Evolutionary conservation across 1,140 invertebrate genomes (phyloP).

Genomic region (Calephelis nemesis): DNA sequence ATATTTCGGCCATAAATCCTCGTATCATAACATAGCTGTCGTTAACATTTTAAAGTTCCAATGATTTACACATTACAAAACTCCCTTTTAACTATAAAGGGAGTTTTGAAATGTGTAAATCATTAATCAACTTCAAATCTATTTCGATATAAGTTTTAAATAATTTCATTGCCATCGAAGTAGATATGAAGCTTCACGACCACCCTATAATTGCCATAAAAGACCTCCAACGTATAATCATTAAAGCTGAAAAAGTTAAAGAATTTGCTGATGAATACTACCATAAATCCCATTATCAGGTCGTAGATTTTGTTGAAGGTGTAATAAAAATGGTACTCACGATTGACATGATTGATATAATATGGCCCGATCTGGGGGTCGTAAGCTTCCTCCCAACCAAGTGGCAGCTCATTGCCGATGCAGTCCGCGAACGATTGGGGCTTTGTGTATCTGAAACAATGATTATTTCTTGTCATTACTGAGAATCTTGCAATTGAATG

Average conservation of each 20-base stretch:
- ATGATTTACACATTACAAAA: too few species aligned
- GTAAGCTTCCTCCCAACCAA: slow-evolving; percentile 97
- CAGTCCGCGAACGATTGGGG: slow-evolving; percentile 98
- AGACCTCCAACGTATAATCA: not conserved
- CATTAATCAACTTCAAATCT: too few species aligned
- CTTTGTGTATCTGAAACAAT: slow-evolving; percentile 93
- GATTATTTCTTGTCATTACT: slow-evolving; percentile 39
- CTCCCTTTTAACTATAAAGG: too few species aligned
- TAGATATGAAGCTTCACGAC: too few species aligned
- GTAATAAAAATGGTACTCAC: slow-evolving; percentile 83
- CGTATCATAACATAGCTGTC: not conserved
- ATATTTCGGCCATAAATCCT: not conserved
- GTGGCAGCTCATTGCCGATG: slow-evolving; percentile 96
- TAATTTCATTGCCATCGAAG: too few species aligned
- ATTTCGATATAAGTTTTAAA: too few species aligned
- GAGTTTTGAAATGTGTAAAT: too few species aligned
- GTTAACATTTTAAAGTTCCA: not conserved
- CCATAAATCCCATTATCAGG: slow-evolving; percentile 6
- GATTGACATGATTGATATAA: slow-evolving; percentile 97
- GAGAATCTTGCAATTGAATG: slow-evolving; percentile 33
- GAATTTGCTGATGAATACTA: not conserved
- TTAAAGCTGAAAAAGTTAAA: not conserved
- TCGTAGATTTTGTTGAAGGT: slow-evolving; percentile 15
- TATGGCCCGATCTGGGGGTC: slow-evolving; percentile 96
- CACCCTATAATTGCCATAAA: not conserved